phyloP scores from a whole-genome alignment of 2,113 vertebrate species.

The Amazona vittata region DNA sequence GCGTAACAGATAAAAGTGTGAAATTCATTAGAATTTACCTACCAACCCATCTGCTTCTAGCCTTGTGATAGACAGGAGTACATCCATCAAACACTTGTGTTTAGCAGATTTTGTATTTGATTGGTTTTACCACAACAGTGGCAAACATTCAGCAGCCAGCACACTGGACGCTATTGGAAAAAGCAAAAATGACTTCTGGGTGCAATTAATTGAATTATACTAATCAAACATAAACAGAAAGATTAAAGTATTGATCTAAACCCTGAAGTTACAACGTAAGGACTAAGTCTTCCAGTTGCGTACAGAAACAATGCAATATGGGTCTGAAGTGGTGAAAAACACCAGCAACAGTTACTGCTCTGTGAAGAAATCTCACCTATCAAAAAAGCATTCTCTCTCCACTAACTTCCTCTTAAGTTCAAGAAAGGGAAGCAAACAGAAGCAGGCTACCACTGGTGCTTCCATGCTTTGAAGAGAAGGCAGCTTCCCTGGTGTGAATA shows the following conservation, averaged over 20 bases:
- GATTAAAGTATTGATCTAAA: not conserved
- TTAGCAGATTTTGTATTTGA: not conserved
- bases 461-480: not conserved
- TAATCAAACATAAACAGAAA: not conserved
- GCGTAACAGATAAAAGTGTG: not conserved
- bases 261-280: not conserved
- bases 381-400: not conserved
- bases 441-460: not conserved
- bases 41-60: not conserved
- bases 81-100: not conserved
- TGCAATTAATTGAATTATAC: not conserved
- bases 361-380: not conserved
- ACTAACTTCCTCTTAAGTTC: not conserved
- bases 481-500: not conserved
- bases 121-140: not conserved
- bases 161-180: not conserved
- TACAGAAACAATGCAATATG: not conserved
- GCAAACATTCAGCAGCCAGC: not conserved
- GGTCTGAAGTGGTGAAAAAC: not conserved
- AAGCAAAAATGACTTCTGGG: not conserved
- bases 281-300: not conserved
- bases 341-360: not conserved
- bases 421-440: not conserved
- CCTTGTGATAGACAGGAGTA: not conserved
- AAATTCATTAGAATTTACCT: not conserved